Base-by-base conservation (phyloP, 2,113 vertebrate species). In the Phalacrocorax aristotelis region DNA sequence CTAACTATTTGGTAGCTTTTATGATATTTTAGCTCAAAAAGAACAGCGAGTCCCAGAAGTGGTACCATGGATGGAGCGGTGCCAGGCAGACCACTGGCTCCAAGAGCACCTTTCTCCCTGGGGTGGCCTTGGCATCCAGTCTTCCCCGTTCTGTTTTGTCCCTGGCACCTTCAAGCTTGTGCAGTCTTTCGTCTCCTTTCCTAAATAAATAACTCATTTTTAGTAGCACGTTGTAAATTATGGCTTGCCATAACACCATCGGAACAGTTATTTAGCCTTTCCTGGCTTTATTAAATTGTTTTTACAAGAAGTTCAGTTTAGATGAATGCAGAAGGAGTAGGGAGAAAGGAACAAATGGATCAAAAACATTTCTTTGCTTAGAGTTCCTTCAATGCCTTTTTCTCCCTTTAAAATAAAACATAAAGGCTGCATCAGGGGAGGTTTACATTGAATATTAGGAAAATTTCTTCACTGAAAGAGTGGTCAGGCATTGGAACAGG, bases 131-230 rank as follows among this genome's bases (percentile, higher is more conserved):
- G 93, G n/a, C 62, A 95, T 80, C 98, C 98, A 80, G 79, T 44
- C 79, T 98, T 95, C 74, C 98, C 98, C 61, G 64, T 97, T n/a
- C 98, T 57, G 97, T 97, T 93, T 98, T 96, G 11, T 98, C 98
- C 70, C 91, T 89, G 74, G 71, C 81, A 93, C 98, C 98, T 90
- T 93, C 97, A 92, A 96, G 96, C 34, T 98, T 98, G 49, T 58
- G 91, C 58, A 89, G 84, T n/a, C 97, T 98, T 80, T 85, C 81
- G 74, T 97, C 98, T 95, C 98, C 98, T 84, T 95, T 94, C 98
- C 98, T 92, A 58, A 98, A 87, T 51, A 86, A 78, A 55, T 69
- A 70, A 68, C 19, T 82, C 46, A 64, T 49, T 94, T 74, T 66
- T 84, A 86, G 25, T 49, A 54, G 27, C 38, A 65, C 51, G 70